Evolutionary conservation across 1,140 invertebrate genomes (phyloP), one percentile per base, ranked within the genome.

Genomic region (Olivierus martensii): DNA sequence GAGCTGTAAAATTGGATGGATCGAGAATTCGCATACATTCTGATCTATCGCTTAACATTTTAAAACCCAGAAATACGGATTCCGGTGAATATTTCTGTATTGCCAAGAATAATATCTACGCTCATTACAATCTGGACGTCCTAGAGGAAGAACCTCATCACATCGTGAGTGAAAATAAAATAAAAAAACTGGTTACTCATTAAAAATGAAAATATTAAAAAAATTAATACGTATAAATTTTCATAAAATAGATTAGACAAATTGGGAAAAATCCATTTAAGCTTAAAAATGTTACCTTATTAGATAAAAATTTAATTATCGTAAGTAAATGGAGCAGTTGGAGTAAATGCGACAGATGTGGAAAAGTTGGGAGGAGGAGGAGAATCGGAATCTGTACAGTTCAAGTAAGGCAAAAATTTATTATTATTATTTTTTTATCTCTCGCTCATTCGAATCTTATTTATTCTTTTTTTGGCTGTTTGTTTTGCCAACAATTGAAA

Each of bases 321-420:
- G 44, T 38, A 22, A 37, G 39, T 22, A 35, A 34, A 12, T 56
- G 54, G 54, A 51, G 49, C 0, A 49, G 51, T 28, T 56, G 54
- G 54, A 56, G 54, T 14, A 15, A 46, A 38, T 56, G 54, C 15
- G 51, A 38, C n/a, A 44, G 49, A 7, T 56, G 54, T 10, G 38
- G 38, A 1, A 22, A 22, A 3, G 46, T 56, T 2, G 54, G 54
- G 3, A 41, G 39, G 12, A 21, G 54, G 7, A 28, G 54, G 36
- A 47, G 49, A 48, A 34, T 56, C 14, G 54, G 54, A 5, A 51
- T 56, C 14, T 56, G 54, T 35, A 51, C 38, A 3, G 19, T 56
- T 12, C 51, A 28, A 21, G 54, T 56, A 48, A 22, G 42, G 5
- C 5, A 36, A 42, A 9, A 21, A 44, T 19, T 18, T 18, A 9